phyloP scores from a whole-genome alignment of 2,113 vertebrate species.

The Crotalus horridus region DNA sequence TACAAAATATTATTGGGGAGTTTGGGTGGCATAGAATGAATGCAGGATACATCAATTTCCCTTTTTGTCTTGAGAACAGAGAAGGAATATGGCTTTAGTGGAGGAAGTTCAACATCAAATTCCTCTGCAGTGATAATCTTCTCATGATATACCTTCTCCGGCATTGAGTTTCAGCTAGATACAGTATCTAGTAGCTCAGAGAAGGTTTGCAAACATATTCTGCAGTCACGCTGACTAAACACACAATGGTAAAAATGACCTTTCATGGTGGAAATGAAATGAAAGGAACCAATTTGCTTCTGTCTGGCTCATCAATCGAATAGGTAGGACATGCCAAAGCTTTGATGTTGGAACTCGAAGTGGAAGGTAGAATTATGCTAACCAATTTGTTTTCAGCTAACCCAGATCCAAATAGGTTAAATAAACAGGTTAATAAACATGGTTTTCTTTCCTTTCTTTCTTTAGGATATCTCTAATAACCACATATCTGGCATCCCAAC shows the following conservation, averaged over 20 bases:
- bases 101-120: too few species aligned
- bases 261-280: neutral
- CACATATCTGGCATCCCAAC: conserved; percentile 74
- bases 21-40: neutral
- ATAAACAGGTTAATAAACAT: neutral
- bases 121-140: too few species aligned
- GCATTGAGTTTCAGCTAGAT: neutral
- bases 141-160: neutral
- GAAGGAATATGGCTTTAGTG: too few species aligned
- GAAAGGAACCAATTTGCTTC: neutral
- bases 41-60: neutral
- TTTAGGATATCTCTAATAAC: conserved; percentile 89
- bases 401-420: neutral
- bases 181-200: neutral
- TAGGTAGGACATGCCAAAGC: neutral
- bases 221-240: neutral
- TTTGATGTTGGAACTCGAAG: neutral
- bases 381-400: neutral
- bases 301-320: neutral
- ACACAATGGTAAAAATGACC: neutral
- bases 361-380: neutral
- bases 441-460: conserved; percentile 29
- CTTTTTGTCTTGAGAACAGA: neutral
- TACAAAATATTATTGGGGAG: neutral
- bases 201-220: neutral